Percentiles rank a stretch among this genome's conserved stretches.
These are phyloP conservation scores for Linurgus olivaceus DNA, from an alignment of 2,797 vertebrate species.

Conservation along the genomic window DNA sequence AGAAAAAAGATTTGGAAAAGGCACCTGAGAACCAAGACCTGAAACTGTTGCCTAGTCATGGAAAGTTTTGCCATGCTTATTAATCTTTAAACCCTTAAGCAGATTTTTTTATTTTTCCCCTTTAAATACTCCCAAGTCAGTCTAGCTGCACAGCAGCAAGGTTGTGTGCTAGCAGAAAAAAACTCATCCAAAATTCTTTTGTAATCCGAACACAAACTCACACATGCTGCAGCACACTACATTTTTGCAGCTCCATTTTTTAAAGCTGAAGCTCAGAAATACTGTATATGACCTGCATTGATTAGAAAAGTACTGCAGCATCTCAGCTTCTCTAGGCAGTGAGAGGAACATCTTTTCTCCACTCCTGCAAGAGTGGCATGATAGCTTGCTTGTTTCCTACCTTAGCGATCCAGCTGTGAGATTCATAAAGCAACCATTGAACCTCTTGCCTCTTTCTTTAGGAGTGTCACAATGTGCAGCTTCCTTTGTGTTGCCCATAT, in stretches of 20 bases:
- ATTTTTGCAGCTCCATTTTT: neutral
- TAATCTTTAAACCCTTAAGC: neutral
- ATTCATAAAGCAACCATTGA: neutral
- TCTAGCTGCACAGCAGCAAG: neutral
- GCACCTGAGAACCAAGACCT: neutral
- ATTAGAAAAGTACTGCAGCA: neutral
- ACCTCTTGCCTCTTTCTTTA: neutral
- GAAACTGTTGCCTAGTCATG: neutral
- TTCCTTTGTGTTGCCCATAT: neutral
- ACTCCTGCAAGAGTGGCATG: neutral
- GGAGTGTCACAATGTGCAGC: neutral
- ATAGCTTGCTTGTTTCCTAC: neutral
- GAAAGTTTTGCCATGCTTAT: neutral
- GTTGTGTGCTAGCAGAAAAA: neutral
- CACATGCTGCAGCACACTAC: neutral
- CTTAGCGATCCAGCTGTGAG: neutral
- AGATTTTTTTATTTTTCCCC: neutral
- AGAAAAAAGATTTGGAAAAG: neutral
- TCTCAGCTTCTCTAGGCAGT: neutral
- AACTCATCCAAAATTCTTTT: neutral
- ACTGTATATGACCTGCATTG: neutral
- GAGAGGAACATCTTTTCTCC: neutral
- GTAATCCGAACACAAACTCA: neutral
- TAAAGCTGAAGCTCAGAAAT: neutral
- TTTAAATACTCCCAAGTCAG: neutral